These are phyloP conservation scores for Seriola rivoliana DNA, from an alignment of 2,113 vertebrate species.

Conservation along the genomic window DNA sequence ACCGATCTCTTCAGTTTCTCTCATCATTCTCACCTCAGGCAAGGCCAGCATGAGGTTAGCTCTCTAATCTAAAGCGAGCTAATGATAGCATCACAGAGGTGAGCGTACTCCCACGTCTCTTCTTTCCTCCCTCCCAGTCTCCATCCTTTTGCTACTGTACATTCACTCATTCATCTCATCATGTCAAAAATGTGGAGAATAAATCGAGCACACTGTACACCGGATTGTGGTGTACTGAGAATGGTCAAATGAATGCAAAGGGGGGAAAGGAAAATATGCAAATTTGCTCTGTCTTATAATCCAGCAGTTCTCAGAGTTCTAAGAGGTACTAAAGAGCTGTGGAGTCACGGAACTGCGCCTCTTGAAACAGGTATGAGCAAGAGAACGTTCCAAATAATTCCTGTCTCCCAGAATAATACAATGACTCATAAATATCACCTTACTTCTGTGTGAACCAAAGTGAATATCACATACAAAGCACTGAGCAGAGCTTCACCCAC, in stretches of 20 bases:
- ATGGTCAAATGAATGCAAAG: conserved; percentile 42
- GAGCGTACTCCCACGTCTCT: conserved; percentile 18
- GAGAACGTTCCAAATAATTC: conserved; percentile 69
- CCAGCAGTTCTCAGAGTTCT: conserved; percentile 70
- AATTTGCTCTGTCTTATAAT: conserved; percentile 68
- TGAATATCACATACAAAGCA: conserved; percentile 74
- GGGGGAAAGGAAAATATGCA: conserved; percentile 58
- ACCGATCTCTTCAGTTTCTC: conserved; percentile 60
- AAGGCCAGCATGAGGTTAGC: conserved; percentile 68
- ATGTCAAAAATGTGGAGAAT: conserved; percentile 11
- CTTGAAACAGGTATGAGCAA: conserved; percentile 64
- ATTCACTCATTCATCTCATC: conserved; percentile 13
- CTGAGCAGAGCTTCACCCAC: conserved; percentile 70
- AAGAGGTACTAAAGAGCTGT: conserved; percentile 63
- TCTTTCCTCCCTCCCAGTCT: background rate
- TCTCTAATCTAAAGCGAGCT: conserved; percentile 71
- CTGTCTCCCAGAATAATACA: conserved; percentile 74
- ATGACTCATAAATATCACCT: conserved; percentile 79
- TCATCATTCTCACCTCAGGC: conserved; percentile 69
- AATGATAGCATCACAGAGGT: conserved; percentile 68
- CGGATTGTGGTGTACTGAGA: conserved; percentile 29
- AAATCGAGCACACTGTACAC: conserved; percentile 1
- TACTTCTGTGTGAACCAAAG: conserved; percentile 68
- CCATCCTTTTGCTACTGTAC: conserved; percentile 27
- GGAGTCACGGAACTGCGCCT: conserved; percentile 52